phyloP scores from a whole-genome alignment of 2,888 invertebrate species.

The Caenorhabditis sp. region DNA sequence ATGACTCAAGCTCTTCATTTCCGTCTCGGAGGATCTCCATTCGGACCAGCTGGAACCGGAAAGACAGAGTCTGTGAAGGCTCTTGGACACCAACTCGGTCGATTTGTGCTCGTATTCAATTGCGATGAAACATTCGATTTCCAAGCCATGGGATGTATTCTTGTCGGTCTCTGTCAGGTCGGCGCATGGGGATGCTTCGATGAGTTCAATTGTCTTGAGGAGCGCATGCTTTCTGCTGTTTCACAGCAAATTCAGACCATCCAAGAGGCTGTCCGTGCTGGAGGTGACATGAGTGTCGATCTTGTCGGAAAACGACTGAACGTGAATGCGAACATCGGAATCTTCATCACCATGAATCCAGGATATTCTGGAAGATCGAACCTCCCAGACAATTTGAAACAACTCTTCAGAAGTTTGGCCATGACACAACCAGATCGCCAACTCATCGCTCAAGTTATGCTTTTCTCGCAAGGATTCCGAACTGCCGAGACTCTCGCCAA shows the following conservation, averaged over 20 bases:
- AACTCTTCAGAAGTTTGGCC: slow-evolving; percentile 96
- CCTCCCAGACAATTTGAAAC: slow-evolving; percentile 98
- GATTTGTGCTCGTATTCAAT: too few relatives aligned
- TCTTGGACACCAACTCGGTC: too few relatives aligned
- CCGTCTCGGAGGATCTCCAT: too few relatives aligned
- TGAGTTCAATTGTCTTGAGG: slow-evolving; percentile 89
- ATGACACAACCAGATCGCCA: slow-evolving; percentile 99
- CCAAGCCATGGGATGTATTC: slow-evolving; percentile 86
- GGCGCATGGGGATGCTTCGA: too few relatives aligned
- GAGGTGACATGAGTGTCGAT: slow-evolving; percentile 81
- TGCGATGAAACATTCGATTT: too few relatives aligned
- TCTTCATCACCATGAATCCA: slow-evolving; percentile 99
- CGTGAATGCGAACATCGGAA: slow-evolving; percentile 98
- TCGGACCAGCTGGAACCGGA: slow-evolving; percentile 75
- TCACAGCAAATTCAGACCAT: slow-evolving; percentile 99
- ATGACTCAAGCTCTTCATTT: slow-evolving; percentile 90
- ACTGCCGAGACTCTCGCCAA: slow-evolving; percentile 97
- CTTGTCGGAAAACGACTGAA: slow-evolving; percentile 94
- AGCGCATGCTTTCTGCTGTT: slow-evolving; percentile 98
- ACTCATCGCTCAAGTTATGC: slow-evolving; percentile 96
- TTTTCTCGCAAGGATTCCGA: slow-evolving; percentile 99
- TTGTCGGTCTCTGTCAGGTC: too few relatives aligned
- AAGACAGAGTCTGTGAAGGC: too few relatives aligned
- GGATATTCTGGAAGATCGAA: slow-evolving; percentile 99
- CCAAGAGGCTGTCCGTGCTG: slow-evolving; percentile 86